Base-by-base conservation (phyloP, 2,797 vertebrate species). In the Neosalanx taihuensis region DNA sequence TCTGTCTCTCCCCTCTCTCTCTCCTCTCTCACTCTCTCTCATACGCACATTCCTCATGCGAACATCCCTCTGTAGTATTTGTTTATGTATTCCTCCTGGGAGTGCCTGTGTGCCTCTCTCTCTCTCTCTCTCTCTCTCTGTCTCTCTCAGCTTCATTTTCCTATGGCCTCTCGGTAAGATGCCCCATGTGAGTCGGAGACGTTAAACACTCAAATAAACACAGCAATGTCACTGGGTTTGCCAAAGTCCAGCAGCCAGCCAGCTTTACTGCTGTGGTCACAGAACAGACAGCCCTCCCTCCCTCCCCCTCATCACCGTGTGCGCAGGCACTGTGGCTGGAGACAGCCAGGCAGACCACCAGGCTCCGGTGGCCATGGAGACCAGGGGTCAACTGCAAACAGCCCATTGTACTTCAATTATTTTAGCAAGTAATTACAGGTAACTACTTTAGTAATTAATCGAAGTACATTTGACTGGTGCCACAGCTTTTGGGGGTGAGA, bases 191-290 rank as follows among this genome's bases (percentile, higher is more conserved):
- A 57, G 64, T 72, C 68, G 70, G 31, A 13, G 57, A 62, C 60
- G 49, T 67, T 70, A 71, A 71, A 69, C 18, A 64, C 64, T 72
- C 71, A 77, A 70, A 75, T 73, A 73, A 80, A 80, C 75, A 73
- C 72, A 69, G 41, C 10, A 53, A 35, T 74, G 75, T 71, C 75
- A 59, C 31, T 49, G 71, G 70, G 51, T 67, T 73, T 74, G 49
- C 51, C 60, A 69, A 26, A 17, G 33, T 69, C 57, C 41, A 59
- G 17, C 30, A 33, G 46, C 20, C 61, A 71, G 49, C 17, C 23
- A 10, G 61, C 30, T 59, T 10, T 46, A 69, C 26, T 67, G 72
- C 68, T 70, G 67, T 5, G 62, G 62, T 73, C 73, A 63, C 41
- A 65, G 26, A 66, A 63, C 41, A 65, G 26, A 66, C 29, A 9